Base-by-base conservation (phyloP, 1,140 invertebrate genomes). In the Teleogryllus occipitalis region DNA sequence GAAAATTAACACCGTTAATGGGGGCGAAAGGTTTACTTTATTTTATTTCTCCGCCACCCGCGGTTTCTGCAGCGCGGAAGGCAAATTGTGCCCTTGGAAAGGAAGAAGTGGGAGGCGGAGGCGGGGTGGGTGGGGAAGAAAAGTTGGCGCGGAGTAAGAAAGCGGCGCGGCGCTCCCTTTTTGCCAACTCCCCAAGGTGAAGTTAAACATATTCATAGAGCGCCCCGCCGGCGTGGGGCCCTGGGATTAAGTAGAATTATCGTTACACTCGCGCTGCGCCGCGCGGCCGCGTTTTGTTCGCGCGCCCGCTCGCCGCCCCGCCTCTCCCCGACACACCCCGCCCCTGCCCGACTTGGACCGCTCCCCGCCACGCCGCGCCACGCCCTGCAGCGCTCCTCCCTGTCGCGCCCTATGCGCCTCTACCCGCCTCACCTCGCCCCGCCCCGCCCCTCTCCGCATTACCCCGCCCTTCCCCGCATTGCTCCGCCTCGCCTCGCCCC, bases 1-100 rank as follows among this genome's bases (percentile, higher is more conserved):
- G 54, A 65, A 65, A 65, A 65, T 65, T 65, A 65, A 65, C 54
- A 65, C 54, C 54, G 54, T 65, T 65, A 65, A 65, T 65, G 54
- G 54, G 54, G 54, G 54, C 18, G 54, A 65, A 65, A 65, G 54
- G 54, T 65, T 65, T 65, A 65, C 54, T 65, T 65, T 65, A 65
- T 65, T 65, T 65, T 65, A 65, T 65, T 65, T 65, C 54, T 65
- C 54, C 54, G 18, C 54, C 54, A 7, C 54, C 54, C 54, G 54
- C 54, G 54, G 54, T 14, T 65, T 65, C 54, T 14, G 18, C 54
- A 7, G 54, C 54, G 54, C 54, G 54, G 54, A 65, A 65, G 54
- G 54, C 54, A 65, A 65, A 65, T 65, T 65, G 54, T 65, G 54
- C 10, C 18, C 10, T 65, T 65, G 54, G 54, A 65, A 65, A 65